A percentile compares a stretch with the other conserved stretches of the same genome.
Conservation (phyloP, 2,888 invertebrate species). For the Lymantria dispar region DNA sequence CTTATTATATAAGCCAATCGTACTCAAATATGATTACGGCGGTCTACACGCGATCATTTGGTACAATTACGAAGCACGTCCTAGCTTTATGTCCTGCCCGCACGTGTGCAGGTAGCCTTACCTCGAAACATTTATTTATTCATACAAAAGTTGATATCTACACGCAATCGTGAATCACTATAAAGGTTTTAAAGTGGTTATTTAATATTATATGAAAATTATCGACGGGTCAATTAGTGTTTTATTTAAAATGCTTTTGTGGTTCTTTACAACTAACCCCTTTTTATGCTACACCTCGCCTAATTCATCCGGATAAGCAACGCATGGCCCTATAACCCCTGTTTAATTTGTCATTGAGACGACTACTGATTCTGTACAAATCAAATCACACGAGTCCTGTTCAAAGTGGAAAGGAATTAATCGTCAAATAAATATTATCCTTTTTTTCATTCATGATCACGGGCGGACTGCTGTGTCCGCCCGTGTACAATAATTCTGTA, state of each 20-base stretch:
- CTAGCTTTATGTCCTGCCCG: constrained; percentile 36
- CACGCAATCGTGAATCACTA: constrained; percentile 34
- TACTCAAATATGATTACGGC: constrained; percentile 25
- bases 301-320: too few species aligned
- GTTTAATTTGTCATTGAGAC: too few species aligned
- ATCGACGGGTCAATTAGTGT: constrained; percentile 18
- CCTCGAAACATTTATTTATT: constrained; percentile 37
- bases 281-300: too few species aligned
- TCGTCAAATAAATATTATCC: too few species aligned
- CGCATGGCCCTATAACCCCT: too few species aligned
- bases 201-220: constrained; percentile 33
- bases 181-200: constrained; percentile 34
- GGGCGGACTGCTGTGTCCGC: too few species aligned
- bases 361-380: too few species aligned
- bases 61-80: constrained; percentile 42
- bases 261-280: too few species aligned
- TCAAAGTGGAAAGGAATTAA: too few species aligned
- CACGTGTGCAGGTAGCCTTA: constrained; percentile 37
- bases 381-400: too few species aligned
- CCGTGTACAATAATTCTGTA: too few species aligned
- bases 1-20: constrained; percentile 30
- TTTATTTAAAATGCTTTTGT: neutral
- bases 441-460: too few species aligned
- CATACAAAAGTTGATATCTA: constrained; percentile 35
- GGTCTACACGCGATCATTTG: constrained; percentile 39